These are phyloP conservation scores for Macrophya alboannulata DNA, from an alignment of 2,888 invertebrate species.

Conservation along the genomic window DNA sequence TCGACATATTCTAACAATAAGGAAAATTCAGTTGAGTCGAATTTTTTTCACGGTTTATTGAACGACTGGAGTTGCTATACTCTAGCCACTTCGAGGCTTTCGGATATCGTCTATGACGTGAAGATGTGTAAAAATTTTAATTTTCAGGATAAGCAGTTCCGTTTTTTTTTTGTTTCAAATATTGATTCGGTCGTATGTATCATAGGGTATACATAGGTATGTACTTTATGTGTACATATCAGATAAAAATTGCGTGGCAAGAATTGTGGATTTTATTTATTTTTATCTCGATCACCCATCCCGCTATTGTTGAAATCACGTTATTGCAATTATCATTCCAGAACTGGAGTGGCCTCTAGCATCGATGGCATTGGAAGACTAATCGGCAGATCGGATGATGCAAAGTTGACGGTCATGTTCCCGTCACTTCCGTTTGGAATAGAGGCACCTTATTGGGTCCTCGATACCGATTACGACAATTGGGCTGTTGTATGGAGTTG, in stretches of 20 bases:
- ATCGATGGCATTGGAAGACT: constrained; percentile 83
- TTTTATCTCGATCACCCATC: background rate
- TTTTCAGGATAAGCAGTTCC: background rate
- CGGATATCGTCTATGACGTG: background rate
- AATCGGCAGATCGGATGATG: constrained; percentile 81
- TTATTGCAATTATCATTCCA: constrained; percentile 69
- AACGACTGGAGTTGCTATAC: background rate
- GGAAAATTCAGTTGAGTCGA: background rate
- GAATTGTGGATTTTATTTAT: background rate
- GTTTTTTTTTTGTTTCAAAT: background rate
- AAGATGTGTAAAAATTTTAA: background rate
- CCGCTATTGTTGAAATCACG: background rate
- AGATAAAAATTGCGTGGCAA: background rate
- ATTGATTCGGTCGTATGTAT: background rate
- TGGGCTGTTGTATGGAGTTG: constrained; percentile 86
- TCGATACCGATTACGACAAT: constrained; percentile 84
- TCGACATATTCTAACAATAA: background rate
- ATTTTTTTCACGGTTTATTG: background rate
- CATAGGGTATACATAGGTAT: background rate
- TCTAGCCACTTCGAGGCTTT: no score
- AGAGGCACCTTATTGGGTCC: constrained; percentile 84
- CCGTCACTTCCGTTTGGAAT: constrained; percentile 83
- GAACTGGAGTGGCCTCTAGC: constrained; percentile 82
- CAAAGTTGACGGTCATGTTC: constrained; percentile 85
- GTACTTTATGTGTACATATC: background rate